These are phyloP conservation scores for Acleris literana DNA, from an alignment of 2,888 invertebrate genomes.

Conservation along the genomic window DNA sequence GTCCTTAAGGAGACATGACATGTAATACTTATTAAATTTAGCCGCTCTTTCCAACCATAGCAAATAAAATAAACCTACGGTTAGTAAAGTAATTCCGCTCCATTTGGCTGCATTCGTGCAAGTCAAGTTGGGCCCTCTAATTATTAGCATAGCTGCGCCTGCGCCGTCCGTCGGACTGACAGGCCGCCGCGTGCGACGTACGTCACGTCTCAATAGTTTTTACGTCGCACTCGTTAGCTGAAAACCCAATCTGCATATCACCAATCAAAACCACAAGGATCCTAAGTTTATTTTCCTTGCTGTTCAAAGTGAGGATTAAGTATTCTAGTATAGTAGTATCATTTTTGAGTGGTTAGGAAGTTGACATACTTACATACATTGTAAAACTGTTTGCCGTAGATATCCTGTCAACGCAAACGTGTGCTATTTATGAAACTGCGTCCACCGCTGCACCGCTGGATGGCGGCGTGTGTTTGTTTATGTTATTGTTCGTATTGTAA, in stretches of 20 bases:
- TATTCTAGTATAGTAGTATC: too few relatives aligned
- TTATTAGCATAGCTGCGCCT: slow-evolving; percentile 27
- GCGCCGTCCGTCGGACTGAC: slow-evolving; percentile 12
- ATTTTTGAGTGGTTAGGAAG: too few relatives aligned
- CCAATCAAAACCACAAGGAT: too few relatives aligned
- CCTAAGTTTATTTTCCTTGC: too few relatives aligned
- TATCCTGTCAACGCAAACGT: slow-evolving; percentile 18
- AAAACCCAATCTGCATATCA: slow-evolving; percentile 2
- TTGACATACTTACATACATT: too few relatives aligned
- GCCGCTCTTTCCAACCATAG: neutral
- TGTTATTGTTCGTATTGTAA: slow-evolving; percentile 22
- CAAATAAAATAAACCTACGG: neutral
- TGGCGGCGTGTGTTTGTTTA: slow-evolving; percentile 3
- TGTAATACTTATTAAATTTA: too few relatives aligned
- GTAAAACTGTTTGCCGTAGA: too few relatives aligned
- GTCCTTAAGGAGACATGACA: too few relatives aligned
- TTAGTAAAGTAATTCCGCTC: slow-evolving; percentile 2
- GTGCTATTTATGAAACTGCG: slow-evolving; percentile 12
- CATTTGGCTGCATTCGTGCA: slow-evolving; percentile 10
- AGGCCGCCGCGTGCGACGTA: slow-evolving; percentile 26
- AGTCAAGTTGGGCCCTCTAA: slow-evolving; percentile 8
- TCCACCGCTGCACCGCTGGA: slow-evolving; percentile 1
- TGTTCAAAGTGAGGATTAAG: too few relatives aligned
- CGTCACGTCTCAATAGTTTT: slow-evolving; percentile 31
- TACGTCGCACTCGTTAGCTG: slow-evolving; percentile 23